Percentiles rank a stretch among this genome's conserved stretches.
phyloP scores from a whole-genome alignment of 1,140 invertebrate genomes.

The Aleiodes sp. region DNA sequence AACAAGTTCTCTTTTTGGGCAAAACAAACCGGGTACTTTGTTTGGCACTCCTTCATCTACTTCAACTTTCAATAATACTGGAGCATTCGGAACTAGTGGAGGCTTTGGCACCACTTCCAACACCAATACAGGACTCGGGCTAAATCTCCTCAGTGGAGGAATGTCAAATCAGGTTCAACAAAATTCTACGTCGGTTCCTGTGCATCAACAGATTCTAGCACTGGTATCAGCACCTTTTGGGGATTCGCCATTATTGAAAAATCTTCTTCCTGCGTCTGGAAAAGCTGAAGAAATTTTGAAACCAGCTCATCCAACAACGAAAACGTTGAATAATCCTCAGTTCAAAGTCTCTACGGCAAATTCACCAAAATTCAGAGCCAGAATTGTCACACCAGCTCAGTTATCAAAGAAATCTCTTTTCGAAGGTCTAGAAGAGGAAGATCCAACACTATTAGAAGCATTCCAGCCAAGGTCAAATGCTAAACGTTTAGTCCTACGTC shows the following conservation, averaged over 20 bases:
- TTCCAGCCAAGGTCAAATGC: conserved; percentile 72
- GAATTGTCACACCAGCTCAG: conserved; percentile 65
- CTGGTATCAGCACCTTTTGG: conserved; percentile 80
- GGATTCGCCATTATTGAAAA: conserved; percentile 80
- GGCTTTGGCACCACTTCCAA: conserved; percentile 61
- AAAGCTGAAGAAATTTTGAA: conserved; percentile 78
- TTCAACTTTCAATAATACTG: conserved; percentile 50
- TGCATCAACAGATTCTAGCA: conserved; percentile 75
- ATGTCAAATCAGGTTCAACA: conserved; percentile 53
- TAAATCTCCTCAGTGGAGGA: conserved; percentile 51
- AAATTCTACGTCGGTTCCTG: conserved; percentile 58
- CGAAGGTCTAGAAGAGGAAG: conserved; percentile 76
- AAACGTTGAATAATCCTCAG: conserved; percentile 62
- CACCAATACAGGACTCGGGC: conserved; percentile 48
- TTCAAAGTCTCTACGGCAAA: conserved; percentile 73
- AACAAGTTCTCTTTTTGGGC: conserved; percentile 64
- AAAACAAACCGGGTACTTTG: conserved; percentile 67
- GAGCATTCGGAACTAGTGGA: conserved; percentile 55
- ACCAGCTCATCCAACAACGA: conserved; percentile 76
- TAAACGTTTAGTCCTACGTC: conserved; percentile 71
- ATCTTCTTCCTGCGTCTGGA: conserved; percentile 71
- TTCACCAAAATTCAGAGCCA: conserved; percentile 71
- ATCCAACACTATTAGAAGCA: conserved; percentile 71
- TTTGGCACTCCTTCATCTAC: conserved; percentile 58
- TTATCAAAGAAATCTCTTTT: conserved; percentile 74